These are phyloP conservation scores for Dicyrtoma fusca DNA, from an alignment of 2,888 invertebrate genomes.

Conservation along the genomic window DNA sequence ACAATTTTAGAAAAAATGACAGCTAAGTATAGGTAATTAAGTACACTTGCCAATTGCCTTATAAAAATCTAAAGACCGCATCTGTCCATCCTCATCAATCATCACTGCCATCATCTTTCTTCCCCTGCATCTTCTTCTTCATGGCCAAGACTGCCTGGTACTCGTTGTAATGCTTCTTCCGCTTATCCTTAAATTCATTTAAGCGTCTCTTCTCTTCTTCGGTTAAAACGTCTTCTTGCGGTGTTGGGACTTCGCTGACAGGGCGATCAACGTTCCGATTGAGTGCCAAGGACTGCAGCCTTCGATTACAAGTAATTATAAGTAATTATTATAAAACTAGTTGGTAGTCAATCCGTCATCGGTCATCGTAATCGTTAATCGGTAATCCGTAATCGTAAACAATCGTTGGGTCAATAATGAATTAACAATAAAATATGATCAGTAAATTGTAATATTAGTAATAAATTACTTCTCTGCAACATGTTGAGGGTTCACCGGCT, in stretches of 20 bases:
- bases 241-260: not conserved
- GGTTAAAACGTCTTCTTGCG: slow-evolving; percentile 1
- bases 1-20: too few relatives aligned
- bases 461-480: not conserved
- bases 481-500: slow-evolving; percentile 5
- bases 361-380: not conserved
- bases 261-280: too few relatives aligned
- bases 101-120: not conserved
- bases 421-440: not conserved
- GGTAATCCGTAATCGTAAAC: too few relatives aligned
- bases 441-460: not conserved
- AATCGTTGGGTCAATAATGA: too few relatives aligned
- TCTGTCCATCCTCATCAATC: too few relatives aligned
- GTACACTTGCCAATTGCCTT: too few relatives aligned
- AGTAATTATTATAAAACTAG: too few relatives aligned
- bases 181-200: slow-evolving; percentile 19
- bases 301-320: too few relatives aligned
- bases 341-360: too few relatives aligned
- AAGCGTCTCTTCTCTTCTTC: slow-evolving; percentile 18
- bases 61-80: too few relatives aligned
- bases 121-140: slow-evolving; percentile 2
- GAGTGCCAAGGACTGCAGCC: too few relatives aligned
- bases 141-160: slow-evolving; percentile 18
- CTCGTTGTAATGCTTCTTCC: slow-evolving; percentile 30
- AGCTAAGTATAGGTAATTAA: too few relatives aligned